These are phyloP conservation scores for Ammodramus savannarum DNA, from an alignment of 2,113 vertebrate species.

Conservation along the genomic window DNA sequence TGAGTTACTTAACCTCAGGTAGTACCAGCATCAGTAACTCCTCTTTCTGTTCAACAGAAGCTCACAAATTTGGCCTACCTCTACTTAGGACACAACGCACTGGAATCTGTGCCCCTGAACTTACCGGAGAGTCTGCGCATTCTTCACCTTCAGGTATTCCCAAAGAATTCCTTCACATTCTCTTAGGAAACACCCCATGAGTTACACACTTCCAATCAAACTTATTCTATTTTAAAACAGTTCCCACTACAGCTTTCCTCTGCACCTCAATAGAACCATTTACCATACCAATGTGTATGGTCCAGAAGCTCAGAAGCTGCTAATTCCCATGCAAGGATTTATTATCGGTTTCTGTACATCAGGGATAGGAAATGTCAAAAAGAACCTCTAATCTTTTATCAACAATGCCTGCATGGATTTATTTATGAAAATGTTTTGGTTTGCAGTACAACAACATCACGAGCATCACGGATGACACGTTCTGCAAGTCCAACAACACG, in stretches of 20 bases:
- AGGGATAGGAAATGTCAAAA: not conserved
- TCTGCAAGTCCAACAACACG: slow-evolving; percentile 89
- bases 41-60: slow-evolving; percentile 76
- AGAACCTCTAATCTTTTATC: not conserved
- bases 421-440: not conserved
- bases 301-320: not conserved
- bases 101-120: slow-evolving; percentile 87
- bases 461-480: slow-evolving; percentile 84
- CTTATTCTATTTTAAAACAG: not conserved
- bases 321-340: not conserved
- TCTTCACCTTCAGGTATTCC: slow-evolving; percentile 90
- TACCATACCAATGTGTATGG: not conserved
- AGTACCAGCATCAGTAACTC: not conserved
- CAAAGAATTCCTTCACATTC: not conserved
- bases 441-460: slow-evolving; percentile 94
- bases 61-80: slow-evolving; percentile 82
- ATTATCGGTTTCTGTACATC: not conserved
- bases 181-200: not conserved
- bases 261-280: not conserved
- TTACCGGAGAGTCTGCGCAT: slow-evolving; percentile 88
- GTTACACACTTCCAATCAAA: not conserved
- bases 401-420: fast-evolving
- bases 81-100: slow-evolving; percentile 85
- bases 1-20: not conserved
- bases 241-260: not conserved